Conservation (phyloP, 2,797 vertebrate species). For the Echeneis naucrates region DNA sequence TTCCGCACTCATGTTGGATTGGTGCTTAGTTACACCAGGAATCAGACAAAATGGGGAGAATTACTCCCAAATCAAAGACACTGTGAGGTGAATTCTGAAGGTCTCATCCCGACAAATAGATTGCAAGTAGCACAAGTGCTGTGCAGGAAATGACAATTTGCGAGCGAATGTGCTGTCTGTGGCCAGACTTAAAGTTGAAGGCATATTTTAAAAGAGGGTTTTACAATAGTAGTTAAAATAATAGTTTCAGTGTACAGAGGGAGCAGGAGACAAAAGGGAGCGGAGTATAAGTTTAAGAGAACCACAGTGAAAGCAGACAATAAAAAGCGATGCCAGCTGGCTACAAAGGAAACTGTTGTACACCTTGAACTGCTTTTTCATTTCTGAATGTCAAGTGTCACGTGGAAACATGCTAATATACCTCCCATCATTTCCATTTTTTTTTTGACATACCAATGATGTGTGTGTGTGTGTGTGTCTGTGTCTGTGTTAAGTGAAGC, state of each 20-base stretch:
- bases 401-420: conserved; percentile 1
- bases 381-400: conserved; percentile 30
- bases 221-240: conserved; percentile 33
- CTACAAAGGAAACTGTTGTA: conserved; percentile 1
- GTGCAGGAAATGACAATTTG: conserved; percentile 3
- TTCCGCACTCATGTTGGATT: not conserved
- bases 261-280: not conserved
- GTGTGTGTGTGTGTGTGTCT: not conserved
- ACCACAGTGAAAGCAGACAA: not conserved
- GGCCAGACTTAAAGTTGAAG: conserved; percentile 22
- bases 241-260: conserved; percentile 5
- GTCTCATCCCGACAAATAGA: conserved; percentile 6
- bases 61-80: conserved; percentile 27
- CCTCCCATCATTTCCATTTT: not conserved
- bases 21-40: conserved; percentile 21
- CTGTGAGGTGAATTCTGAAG: conserved; percentile 3
- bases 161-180: not conserved
- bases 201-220: conserved; percentile 15
- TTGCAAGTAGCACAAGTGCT: conserved; percentile 3
- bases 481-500: conserved; percentile 34
- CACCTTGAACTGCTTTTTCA: conserved; percentile 15
- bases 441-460: too few species aligned
- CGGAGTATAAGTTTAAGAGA: conserved; percentile 15
- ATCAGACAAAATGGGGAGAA: conserved; percentile 22
- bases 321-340: conserved; percentile 20